These are phyloP conservation scores for Leuciscus waleckii DNA, from an alignment of 2,797 vertebrate genomes.

Conservation along the genomic window DNA sequence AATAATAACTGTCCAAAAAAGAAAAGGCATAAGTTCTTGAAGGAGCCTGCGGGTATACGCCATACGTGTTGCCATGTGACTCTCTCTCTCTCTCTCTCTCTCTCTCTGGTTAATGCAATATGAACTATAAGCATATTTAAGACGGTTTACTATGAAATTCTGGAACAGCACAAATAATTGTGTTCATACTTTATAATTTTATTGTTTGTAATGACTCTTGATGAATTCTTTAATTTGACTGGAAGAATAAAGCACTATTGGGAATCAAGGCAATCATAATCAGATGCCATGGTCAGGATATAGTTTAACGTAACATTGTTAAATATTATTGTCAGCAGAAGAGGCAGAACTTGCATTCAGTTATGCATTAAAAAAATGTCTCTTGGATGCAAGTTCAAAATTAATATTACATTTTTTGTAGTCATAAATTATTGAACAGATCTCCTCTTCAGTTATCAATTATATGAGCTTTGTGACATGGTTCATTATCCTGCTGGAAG, in stretches of 20 bases:
- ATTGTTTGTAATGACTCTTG: background rate
- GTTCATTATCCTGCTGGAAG: too few relatives aligned
- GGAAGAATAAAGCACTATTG: background rate
- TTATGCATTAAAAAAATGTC: background rate
- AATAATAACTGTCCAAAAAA: background rate
- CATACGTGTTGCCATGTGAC: conserved; percentile 25
- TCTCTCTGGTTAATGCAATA: background rate
- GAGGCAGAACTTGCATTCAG: background rate
- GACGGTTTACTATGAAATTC: background rate
- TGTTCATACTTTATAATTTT: background rate
- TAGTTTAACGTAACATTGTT: background rate
- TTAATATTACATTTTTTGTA: conserved; percentile 28
- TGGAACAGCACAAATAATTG: background rate
- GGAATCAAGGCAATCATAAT: background rate
- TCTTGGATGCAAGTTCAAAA: background rate
- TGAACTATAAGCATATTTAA: background rate
- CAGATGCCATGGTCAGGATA: background rate
- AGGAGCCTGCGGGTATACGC: conserved; percentile 10
- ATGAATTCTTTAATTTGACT: background rate
- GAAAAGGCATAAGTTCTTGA: conserved; percentile 5
- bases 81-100: conserved; percentile 8
- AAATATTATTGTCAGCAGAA: background rate
- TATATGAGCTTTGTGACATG: too few relatives aligned
- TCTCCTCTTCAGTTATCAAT: conserved; percentile 15
- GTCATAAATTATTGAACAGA: conserved; percentile 30